These are phyloP conservation scores for Philaethria dido DNA, from an alignment of 2,888 invertebrate species.

Conservation along the genomic window DNA sequence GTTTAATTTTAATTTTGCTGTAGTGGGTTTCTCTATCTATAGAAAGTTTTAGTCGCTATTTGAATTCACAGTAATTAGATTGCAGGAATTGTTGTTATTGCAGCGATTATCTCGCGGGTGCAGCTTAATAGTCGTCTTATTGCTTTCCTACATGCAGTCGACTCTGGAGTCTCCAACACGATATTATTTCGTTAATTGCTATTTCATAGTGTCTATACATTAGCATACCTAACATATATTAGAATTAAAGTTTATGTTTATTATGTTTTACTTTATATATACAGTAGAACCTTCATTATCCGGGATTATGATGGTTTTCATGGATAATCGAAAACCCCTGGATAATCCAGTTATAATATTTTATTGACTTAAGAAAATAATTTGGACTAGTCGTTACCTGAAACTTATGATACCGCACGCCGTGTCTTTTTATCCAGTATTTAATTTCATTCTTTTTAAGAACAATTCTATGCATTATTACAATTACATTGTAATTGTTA, in stretches of 20 bases:
- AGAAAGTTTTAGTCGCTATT: slow-evolving; percentile 44
- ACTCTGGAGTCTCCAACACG: slow-evolving; percentile 49
- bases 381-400: too few species aligned
- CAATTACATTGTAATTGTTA: too few species aligned
- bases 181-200: slow-evolving; percentile 52
- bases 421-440: too few species aligned
- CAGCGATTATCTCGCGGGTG: slow-evolving; percentile 64
- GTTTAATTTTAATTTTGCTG: slow-evolving; percentile 11
- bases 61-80: slow-evolving; percentile 64
- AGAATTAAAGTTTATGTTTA: slow-evolving; percentile 5
- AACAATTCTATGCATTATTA: too few species aligned
- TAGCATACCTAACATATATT: slow-evolving; percentile 30
- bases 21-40: slow-evolving; percentile 19
- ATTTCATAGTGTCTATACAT: slow-evolving; percentile 44
- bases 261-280: neutral
- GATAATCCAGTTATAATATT: too few species aligned
- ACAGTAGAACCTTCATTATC: too few species aligned
- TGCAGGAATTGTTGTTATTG: slow-evolving; percentile 68
- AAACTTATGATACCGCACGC: too few species aligned
- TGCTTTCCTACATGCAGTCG: slow-evolving; percentile 53
- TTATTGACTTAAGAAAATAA: too few species aligned
- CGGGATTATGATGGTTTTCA: too few species aligned
- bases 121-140: slow-evolving; percentile 61
- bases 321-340: too few species aligned
- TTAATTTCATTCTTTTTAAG: too few species aligned